These are phyloP conservation scores for Nomada ferruginata DNA, from an alignment of 2,888 invertebrate species.

Conservation along the genomic window DNA sequence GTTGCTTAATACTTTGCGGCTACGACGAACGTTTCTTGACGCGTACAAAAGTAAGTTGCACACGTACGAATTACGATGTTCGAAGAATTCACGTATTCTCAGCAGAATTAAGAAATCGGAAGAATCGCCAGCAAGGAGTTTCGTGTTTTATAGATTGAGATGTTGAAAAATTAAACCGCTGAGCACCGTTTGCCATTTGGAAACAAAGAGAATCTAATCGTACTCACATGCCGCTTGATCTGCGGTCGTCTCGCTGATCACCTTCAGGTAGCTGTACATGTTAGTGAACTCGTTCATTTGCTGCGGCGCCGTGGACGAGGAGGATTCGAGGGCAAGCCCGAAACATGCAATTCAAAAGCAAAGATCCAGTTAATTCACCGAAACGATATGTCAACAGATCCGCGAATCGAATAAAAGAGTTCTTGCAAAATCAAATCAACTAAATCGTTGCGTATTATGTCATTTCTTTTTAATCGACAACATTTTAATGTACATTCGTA, in stretches of 20 bases:
- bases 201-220: no score
- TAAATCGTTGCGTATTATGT: neutral
- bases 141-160: no score
- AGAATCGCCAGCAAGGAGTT: no score
- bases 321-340: constrained; percentile 63
- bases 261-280: constrained; percentile 94
- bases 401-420: neutral
- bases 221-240: constrained; percentile 66
- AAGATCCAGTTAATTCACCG: constrained; percentile 62
- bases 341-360: constrained; percentile 77
- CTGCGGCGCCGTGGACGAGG: constrained; percentile 84
- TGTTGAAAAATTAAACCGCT: no score
- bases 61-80: no score
- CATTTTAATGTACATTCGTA: neutral
- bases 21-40: no score
- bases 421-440: neutral
- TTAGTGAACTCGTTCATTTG: constrained; percentile 95
- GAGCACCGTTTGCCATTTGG: no score
- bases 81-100: no score
- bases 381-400: neutral
- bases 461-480: neutral
- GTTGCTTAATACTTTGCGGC: no score
- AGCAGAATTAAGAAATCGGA: no score
- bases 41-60: no score
- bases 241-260: constrained; percentile 87